phyloP scores from a whole-genome alignment of 2,113 vertebrate species.

The Oryzias curvinotus region DNA sequence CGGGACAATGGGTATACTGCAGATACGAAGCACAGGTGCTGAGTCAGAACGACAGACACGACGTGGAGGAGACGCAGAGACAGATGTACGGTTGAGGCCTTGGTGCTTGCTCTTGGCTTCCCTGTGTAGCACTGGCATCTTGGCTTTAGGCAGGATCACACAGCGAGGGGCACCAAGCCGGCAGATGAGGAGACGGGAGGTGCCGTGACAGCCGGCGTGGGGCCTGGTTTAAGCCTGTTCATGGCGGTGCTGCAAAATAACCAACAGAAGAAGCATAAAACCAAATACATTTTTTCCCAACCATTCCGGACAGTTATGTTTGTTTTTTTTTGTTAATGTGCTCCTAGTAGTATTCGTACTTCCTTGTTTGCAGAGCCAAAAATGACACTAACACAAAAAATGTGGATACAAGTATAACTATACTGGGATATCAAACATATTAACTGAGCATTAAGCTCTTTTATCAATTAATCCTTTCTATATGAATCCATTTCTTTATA shows the following conservation, averaged over 20 bases:
- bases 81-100: constrained; percentile 20
- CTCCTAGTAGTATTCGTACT: no score
- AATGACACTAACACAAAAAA: no score
- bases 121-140: constrained; percentile 1
- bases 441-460: no score
- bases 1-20: constrained; percentile 17
- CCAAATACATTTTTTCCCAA: background rate
- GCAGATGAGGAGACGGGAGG: constrained; percentile 82
- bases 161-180: constrained; percentile 86
- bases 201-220: constrained; percentile 77
- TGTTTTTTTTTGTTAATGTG: no score
- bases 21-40: constrained; percentile 23
- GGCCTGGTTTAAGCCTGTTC: constrained; percentile 85
- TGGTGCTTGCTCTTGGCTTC: constrained; percentile 15
- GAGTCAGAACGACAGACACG: constrained; percentile 7
- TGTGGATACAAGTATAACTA: no score
- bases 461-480: no score
- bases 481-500: no score
- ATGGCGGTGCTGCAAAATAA: constrained; percentile 74
- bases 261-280: background rate
- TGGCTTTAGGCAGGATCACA: constrained; percentile 69
- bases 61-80: background rate
- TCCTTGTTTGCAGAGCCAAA: no score
- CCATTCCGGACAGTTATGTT: no score
- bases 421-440: no score